Conservation (phyloP, 2,888 invertebrate genomes). For the Drosophila mettleri region DNA sequence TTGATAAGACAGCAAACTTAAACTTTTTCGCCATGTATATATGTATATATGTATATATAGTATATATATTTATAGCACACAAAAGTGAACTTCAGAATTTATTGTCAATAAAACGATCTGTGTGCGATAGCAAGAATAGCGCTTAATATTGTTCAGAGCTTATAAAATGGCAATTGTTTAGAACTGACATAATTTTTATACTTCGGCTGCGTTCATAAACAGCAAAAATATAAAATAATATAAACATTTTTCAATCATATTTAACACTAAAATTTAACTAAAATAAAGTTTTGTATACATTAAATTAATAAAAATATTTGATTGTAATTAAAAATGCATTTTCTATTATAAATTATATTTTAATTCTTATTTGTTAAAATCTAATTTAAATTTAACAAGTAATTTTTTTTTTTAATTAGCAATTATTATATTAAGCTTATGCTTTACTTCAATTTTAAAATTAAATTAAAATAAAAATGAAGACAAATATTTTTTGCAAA, state of each 20-base stretch:
- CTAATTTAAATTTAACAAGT: no score
- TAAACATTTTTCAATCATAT: no score
- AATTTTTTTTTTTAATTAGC: no score
- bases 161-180: conserved; percentile 28
- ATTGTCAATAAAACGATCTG: conserved; percentile 12
- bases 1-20: conserved; percentile 51
- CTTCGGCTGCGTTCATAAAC: background rate
- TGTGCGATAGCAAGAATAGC: conserved; percentile 26
- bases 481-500: no score
- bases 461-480: no score
- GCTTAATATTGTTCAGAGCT: conserved; percentile 27
- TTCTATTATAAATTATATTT: no score
- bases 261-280: background rate
- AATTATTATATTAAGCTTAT: no score
- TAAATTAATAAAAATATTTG: background rate
- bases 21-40: conserved; percentile 7
- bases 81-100: conserved; percentile 11
- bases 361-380: no score
- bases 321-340: no score
- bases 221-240: background rate
- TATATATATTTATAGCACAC: background rate
- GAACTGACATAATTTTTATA: conserved; percentile 19
- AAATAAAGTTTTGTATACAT: background rate
- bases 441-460: no score
- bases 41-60: background rate